Conservation (phyloP, 2,797 vertebrate genomes). For the Percopsis omiscomaycus region DNA sequence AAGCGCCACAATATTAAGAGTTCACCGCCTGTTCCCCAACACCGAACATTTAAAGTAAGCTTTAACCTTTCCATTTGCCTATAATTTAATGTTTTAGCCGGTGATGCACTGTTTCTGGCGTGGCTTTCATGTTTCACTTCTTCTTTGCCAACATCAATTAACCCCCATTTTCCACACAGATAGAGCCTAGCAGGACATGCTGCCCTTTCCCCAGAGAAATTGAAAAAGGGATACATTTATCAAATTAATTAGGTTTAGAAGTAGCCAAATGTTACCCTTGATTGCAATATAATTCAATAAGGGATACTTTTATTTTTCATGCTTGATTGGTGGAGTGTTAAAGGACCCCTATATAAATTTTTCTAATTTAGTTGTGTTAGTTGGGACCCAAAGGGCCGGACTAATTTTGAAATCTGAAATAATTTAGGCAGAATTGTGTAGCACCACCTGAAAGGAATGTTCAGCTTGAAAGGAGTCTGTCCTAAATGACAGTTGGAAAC, state of each 20-base stretch:
- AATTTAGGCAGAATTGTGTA: too few relatives aligned
- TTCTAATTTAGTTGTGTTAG: too few relatives aligned
- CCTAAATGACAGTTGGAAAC: too few relatives aligned
- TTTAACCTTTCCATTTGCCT: slow-evolving; percentile 26
- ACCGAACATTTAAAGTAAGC: slow-evolving; percentile 19
- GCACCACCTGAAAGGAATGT: too few relatives aligned
- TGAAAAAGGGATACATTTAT: slow-evolving; percentile 54
- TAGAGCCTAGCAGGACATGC: slow-evolving; percentile 35
- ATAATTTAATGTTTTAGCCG: slow-evolving; percentile 25
- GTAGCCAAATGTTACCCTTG: slow-evolving; percentile 31
- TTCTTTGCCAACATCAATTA: slow-evolving; percentile 57
- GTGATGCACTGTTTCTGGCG: slow-evolving; percentile 33
- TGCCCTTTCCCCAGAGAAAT: slow-evolving; percentile 46
- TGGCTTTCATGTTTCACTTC: slow-evolving; percentile 47
- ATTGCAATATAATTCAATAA: slow-evolving; percentile 45
- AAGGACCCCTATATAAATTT: too few relatives aligned
- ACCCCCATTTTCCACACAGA: slow-evolving; percentile 47
- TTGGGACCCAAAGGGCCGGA: too few relatives aligned
- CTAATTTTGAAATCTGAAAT: too few relatives aligned
- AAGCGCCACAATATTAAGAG: background rate
- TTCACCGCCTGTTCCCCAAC: background rate
- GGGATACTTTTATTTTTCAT: slow-evolving; percentile 19
- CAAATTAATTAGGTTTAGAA: slow-evolving; percentile 52
- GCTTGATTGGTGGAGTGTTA: too few relatives aligned
- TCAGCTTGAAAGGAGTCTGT: too few relatives aligned